Conservation (phyloP, 2,888 invertebrate genomes). For the Cephonodes hylas region DNA sequence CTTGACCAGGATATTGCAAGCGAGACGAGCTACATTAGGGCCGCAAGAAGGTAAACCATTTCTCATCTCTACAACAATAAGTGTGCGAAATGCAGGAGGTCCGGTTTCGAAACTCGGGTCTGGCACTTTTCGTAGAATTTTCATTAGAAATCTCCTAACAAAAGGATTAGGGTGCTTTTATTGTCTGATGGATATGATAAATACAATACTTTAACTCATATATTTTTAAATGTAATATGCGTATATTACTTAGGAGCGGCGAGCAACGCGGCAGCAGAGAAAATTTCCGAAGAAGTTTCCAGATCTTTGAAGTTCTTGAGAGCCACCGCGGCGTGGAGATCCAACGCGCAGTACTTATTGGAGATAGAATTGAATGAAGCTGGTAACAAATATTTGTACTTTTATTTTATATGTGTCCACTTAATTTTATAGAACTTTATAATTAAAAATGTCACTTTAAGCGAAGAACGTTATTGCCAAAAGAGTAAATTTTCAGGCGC, state of each 20-base stretch:
- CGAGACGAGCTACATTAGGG: constrained; percentile 68
- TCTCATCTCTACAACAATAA: no score
- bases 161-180: no score
- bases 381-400: constrained; percentile 35
- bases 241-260: constrained; percentile 38
- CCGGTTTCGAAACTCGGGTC: no score
- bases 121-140: no score
- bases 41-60: constrained; percentile 62
- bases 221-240: no score
- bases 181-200: no score
- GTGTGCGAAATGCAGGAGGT: no score
- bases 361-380: constrained; percentile 72
- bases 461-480: background rate
- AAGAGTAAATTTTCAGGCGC: background rate
- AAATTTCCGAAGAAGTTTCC: constrained; percentile 67
- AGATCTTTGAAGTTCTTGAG: constrained; percentile 66
- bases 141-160: no score
- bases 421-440: no score
- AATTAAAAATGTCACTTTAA: no score
- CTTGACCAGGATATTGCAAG: constrained; percentile 88
- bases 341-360: constrained; percentile 68
- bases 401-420: no score
- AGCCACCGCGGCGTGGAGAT: constrained; percentile 67
- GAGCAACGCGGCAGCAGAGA: constrained; percentile 47
- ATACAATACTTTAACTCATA: no score